Percentiles rank a stretch among this genome's conserved stretches.
phyloP scores from a whole-genome alignment of 1,140 invertebrate species.

The Meloidogyne hapla region DNA sequence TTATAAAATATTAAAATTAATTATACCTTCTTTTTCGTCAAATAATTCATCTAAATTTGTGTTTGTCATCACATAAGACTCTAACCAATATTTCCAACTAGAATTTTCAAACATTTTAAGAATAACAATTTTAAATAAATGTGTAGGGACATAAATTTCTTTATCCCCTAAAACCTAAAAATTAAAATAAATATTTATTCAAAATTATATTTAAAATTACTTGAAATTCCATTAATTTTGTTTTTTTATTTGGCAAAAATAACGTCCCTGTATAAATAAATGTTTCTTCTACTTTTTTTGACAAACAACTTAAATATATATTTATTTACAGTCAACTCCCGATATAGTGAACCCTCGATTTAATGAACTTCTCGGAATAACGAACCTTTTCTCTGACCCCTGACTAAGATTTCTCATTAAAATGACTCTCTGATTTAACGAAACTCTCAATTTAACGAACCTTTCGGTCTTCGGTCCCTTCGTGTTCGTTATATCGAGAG shows the following conservation, averaged over 20 bases:
- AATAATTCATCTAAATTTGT: not conserved
- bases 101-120: not conserved
- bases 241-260: not conserved
- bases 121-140: slow-evolving; percentile 2
- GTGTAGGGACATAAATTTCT: not conserved
- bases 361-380: too few species aligned
- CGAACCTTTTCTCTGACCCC: too few species aligned
- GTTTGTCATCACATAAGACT: slow-evolving; percentile 3
- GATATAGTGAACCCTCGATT: too few species aligned
- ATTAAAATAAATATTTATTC: not conserved
- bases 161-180: not conserved
- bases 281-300: not conserved
- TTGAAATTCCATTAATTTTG: slow-evolving; percentile 6
- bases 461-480: too few species aligned
- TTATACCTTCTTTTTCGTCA: not conserved
- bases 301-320: not conserved
- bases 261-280: not conserved
- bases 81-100: slow-evolving; percentile 3
- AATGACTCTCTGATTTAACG: too few species aligned
- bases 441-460: too few species aligned
- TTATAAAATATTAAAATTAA: too few species aligned
- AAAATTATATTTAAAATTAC: not conserved
- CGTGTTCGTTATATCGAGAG: too few species aligned
- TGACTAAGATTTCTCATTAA: too few species aligned
- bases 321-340: too few species aligned